phyloP scores from a whole-genome alignment of 2,888 invertebrate genomes.

The Loripinus fragilis region DNA sequence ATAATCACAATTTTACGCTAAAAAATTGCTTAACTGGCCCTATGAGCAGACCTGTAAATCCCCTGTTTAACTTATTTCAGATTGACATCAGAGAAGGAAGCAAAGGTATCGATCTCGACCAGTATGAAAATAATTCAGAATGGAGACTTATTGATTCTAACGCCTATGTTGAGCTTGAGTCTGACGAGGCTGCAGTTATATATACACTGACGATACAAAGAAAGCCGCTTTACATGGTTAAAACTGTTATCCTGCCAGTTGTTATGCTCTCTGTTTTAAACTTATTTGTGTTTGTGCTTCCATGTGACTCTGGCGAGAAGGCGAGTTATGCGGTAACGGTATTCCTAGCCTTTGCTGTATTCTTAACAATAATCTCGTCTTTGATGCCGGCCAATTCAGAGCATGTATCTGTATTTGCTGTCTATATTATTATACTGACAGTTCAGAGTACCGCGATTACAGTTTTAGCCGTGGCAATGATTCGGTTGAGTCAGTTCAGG shows the following conservation, averaged over 20 bases:
- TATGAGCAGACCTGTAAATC: too few relatives aligned
- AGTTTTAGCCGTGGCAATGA: background rate
- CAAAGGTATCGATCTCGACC: slow-evolving; percentile 28
- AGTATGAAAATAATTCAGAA: slow-evolving; percentile 37
- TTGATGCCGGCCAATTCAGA: background rate
- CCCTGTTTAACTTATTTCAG: too few relatives aligned
- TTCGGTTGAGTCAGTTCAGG: background rate
- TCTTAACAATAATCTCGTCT: slow-evolving; percentile 21
- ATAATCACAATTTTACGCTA: too few relatives aligned
- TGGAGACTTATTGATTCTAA: slow-evolving; percentile 37
- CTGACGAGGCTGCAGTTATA: background rate
- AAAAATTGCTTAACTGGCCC: too few relatives aligned
- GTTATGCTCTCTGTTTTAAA: slow-evolving; percentile 34
- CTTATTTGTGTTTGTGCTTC: background rate
- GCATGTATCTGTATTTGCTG: background rate
- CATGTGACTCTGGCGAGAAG: slow-evolving; percentile 42
- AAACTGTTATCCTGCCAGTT: slow-evolving; percentile 41
- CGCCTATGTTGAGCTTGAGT: too few relatives aligned
- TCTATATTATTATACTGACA: background rate
- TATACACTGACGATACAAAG: slow-evolving; percentile 40
- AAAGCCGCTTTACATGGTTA: slow-evolving; percentile 39
- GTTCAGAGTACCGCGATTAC: background rate
- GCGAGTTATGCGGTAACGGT: slow-evolving; percentile 49
- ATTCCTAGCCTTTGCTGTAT: slow-evolving; percentile 53
- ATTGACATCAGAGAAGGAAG: slow-evolving; percentile 33